A percentile compares a stretch with the other conserved stretches of the same genome.
Conservation (phyloP, 2,113 vertebrate genomes). For the Proterorhinus semilunaris region DNA sequence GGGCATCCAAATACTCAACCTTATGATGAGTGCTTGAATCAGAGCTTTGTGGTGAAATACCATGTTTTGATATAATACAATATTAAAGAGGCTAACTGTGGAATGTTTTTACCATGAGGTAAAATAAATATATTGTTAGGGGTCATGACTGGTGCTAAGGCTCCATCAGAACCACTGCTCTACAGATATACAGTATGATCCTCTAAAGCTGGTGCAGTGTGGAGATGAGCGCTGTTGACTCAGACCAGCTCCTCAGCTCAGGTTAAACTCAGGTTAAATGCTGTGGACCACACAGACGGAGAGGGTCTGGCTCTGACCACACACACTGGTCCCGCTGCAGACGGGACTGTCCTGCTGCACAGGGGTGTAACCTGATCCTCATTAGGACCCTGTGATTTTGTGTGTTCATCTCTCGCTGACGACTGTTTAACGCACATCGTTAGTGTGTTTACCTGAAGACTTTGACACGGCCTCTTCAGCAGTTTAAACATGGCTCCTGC, state of each 20-base stretch:
- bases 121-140: too few species aligned
- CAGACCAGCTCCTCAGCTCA: conserved; percentile 39
- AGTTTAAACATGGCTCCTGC: too few species aligned
- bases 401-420: conserved; percentile 48
- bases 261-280: conserved; percentile 58
- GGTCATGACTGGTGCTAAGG: neutral
- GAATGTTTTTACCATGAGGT: too few species aligned
- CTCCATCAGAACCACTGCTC: neutral
- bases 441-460: conserved; percentile 31
- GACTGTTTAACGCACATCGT: conserved; percentile 28
- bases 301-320: conserved; percentile 15
- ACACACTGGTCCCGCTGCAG: conserved; percentile 19
- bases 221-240: conserved; percentile 44
- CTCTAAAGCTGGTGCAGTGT: neutral
- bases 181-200: neutral
- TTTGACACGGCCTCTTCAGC: conserved; percentile 2
- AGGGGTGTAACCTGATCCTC: conserved; percentile 52
- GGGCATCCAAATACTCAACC: too few species aligned
- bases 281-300: conserved; percentile 74
- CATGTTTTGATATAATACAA: too few species aligned
- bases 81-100: too few species aligned
- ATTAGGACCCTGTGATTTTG: conserved; percentile 39
- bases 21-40: too few species aligned
- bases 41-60: too few species aligned
- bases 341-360: neutral